Evolutionary conservation across 2,797 vertebrate genomes (phyloP), one percentile per base, ranked within the genome.

Genomic region (Trachurus trachurus): DNA sequence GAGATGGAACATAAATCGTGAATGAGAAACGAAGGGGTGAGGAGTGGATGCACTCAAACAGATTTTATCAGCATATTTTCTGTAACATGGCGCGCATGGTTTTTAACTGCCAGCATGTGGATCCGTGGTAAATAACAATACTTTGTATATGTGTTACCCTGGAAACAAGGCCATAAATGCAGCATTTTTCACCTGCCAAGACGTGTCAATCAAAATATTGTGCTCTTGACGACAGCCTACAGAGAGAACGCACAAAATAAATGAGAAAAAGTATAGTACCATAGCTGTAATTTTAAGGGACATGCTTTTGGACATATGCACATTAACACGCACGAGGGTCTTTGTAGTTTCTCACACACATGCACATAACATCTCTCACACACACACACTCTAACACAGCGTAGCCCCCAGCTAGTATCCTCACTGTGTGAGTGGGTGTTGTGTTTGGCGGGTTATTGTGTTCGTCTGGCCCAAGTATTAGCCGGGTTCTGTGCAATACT

Each of bases 401-500:
- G 13, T 59, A 64, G 70, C 86, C 82, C 84, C 80, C 53, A 80
- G 84, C 83, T 70, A 69, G 63, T 68, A 76, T 79, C 66, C 76
- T 80, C 71, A 64, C 63, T 69, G 63, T 69, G 57, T 65, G 73
- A 82, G 89, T 90, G 84, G 83, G 88, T 74, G 84, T 87, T 78
- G 58, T 89, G 66, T 88, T 89, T 78, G 80, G 52, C 60, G 79
- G 77, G 80, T 89, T 90, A 85, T 88, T 86, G 82, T 85, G 78
- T 77, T 88, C 9, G 83, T 92, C 91, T 92, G 88, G 81, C 75
- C 85, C 75, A 61, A 84, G 78, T 88, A 87, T 92, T 88, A 88
- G 74, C 76, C 40, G n/a, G 56, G 77, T 83, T 84, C 76, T 87
- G 63, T 58, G 74, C 71, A 71, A 70, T 82, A 79, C 75, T 65